Conservation (phyloP, 1,140 invertebrate species). For the Dolichoris vasculosae region DNA sequence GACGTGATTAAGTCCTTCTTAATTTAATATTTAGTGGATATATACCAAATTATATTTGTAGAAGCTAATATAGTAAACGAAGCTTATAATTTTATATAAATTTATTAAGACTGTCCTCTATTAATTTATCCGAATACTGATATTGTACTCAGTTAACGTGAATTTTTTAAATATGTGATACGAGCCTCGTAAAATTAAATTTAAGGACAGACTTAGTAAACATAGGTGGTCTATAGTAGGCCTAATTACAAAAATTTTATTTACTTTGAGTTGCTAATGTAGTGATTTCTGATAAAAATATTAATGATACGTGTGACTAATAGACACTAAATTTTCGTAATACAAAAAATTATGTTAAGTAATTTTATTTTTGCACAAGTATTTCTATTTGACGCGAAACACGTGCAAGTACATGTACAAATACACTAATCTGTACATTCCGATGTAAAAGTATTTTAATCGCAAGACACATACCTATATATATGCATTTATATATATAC, state of each 20-base stretch:
- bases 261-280: conserved; percentile 36
- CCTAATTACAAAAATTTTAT: conserved; percentile 5
- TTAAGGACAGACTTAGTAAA: conserved; percentile 36
- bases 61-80: conserved; percentile 34
- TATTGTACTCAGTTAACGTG: conserved; percentile 1
- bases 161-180: conserved; percentile 9
- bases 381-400: conserved; percentile 5
- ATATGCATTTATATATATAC: background rate
- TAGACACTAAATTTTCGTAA: conserved; percentile 17
- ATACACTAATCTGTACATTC: background rate
- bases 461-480: background rate
- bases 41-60: conserved; percentile 37
- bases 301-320: conserved; percentile 38
- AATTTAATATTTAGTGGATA: conserved; percentile 31
- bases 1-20: conserved; percentile 32
- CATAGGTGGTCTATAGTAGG: conserved; percentile 14
- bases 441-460: conserved; percentile 23
- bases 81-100: conserved; percentile 40
- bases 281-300: conserved; percentile 37
- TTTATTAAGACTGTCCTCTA: conserved; percentile 38
- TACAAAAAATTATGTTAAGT: background rate
- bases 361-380: conserved; percentile 35
- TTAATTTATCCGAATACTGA: background rate
- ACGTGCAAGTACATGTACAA: conserved; percentile 25
- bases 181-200: conserved; percentile 9